Conservation (phyloP, 2,113 vertebrate species). For the Chrysochloris asiatica region DNA sequence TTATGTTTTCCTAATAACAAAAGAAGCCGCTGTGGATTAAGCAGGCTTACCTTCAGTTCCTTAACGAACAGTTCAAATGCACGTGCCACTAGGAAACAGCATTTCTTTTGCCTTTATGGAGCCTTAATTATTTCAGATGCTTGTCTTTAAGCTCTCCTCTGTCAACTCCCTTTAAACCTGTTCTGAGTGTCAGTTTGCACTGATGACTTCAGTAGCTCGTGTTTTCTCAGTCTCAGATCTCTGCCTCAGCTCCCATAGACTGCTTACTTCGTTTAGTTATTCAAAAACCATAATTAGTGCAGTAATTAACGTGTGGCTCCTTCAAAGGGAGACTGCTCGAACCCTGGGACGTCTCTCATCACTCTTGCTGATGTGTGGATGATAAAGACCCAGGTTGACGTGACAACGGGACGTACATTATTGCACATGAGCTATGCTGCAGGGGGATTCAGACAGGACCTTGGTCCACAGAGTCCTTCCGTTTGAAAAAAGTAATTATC, state of each 20-base stretch:
- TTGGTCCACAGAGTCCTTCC: slow-evolving; percentile 80
- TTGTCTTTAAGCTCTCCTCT: slow-evolving; percentile 84
- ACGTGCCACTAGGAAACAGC: slow-evolving; percentile 87
- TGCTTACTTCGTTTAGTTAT: slow-evolving; percentile 88
- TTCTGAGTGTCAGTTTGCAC: slow-evolving; percentile 85
- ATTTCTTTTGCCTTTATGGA: slow-evolving; percentile 83
- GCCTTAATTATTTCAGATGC: slow-evolving; percentile 86
- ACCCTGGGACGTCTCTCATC: slow-evolving; percentile 84
- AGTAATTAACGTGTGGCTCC: slow-evolving; percentile 88
- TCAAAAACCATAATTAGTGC: slow-evolving; percentile 89
- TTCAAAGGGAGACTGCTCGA: slow-evolving; percentile 85
- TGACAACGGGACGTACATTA: slow-evolving; percentile 82
- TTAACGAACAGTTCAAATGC: slow-evolving; percentile 87
- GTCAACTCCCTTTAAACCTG: slow-evolving; percentile 81
- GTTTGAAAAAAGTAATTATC: slow-evolving; percentile 86
- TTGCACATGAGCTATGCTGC: slow-evolving; percentile 80
- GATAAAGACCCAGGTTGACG: slow-evolving; percentile 84
- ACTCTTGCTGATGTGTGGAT: slow-evolving; percentile 83
- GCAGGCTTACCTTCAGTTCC: slow-evolving; percentile 89
- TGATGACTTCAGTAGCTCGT: slow-evolving; percentile 87
- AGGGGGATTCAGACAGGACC: slow-evolving; percentile 83
- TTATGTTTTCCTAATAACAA: slow-evolving; percentile 92
- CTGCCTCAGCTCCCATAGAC: slow-evolving; percentile 86
- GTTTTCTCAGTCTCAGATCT: slow-evolving; percentile 86
- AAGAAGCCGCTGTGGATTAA: slow-evolving; percentile 89